Base-by-base conservation (phyloP, 2,888 invertebrate genomes). In the Megamerina dolium region DNA sequence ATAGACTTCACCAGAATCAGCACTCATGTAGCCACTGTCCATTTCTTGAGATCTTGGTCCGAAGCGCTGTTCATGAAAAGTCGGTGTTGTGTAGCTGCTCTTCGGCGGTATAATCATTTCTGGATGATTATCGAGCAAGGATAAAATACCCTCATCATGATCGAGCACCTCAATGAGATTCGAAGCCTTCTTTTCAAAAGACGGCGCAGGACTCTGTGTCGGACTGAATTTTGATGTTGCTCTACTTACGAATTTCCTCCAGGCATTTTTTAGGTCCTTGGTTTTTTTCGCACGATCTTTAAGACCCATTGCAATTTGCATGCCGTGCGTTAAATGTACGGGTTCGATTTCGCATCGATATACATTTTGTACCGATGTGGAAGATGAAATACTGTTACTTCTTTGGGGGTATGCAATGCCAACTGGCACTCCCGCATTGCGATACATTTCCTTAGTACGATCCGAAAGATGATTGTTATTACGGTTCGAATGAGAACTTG, bases 21-120 rank as follows among this genome's bases (percentile, higher is more conserved):
- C 87, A 63, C 89, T 90, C 45, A 90, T 76, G 60, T 90, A 90
- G 1, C 89, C 90, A 2, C 88, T 87, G 65, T 90, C 90, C 62
- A 85, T 79, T 37, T 81, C 75, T 6, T 59, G 54, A 63, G 74
- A 68, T 57, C 75, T 72, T 53, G 56, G 50, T 1, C 68, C 68
- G 29, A 65, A 68, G 2, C 68, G 56, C 43, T 68, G 68, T 38
- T 68, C 68, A 19, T 68, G 66, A 41, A 67, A 68, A 35, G 59
- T 53, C 5, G 60, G 61, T 10, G 61, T 59, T 8, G 60, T 59
- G 26, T 57, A 53, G 20, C 60, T 64, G 3, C 59, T 60, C 38
- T 65, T 61, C 4, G 59, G 61, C 1, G 54, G 62, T 2, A 58
- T 56, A 0, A 56, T 55, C n/a, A n/a, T n/a, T 2, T 59, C 50